A percentile compares a stretch with the other conserved stretches of the same genome.
These are phyloP conservation scores for Cordilura impudica DNA, from an alignment of 2,888 invertebrate genomes.

Conservation along the genomic window DNA sequence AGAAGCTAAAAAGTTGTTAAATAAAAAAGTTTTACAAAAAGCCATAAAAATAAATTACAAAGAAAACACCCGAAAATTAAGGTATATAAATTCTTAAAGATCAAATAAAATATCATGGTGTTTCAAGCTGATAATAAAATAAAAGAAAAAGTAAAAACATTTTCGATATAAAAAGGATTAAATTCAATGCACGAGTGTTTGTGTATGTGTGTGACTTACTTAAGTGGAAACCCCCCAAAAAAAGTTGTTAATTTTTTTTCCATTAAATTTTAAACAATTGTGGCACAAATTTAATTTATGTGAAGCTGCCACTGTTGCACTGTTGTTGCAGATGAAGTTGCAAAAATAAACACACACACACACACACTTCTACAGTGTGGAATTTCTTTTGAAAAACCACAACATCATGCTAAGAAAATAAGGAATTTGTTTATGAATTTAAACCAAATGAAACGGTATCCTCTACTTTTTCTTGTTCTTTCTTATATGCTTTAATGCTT, in stretches of 20 bases:
- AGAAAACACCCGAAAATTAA: slow-evolving; percentile 19
- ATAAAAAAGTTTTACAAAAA: not conserved
- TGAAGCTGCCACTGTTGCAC: slow-evolving; percentile 55
- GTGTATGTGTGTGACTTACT: slow-evolving; percentile 15
- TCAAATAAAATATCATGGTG: slow-evolving; percentile 56
- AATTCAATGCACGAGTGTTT: not conserved
- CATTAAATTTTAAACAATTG: slow-evolving; percentile 59
- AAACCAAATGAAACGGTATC: slow-evolving; percentile 49
- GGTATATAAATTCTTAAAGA: slow-evolving; percentile 19
- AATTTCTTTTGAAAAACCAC: slow-evolving; percentile 57
- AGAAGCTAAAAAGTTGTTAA: not conserved
- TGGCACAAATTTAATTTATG: slow-evolving; percentile 60
- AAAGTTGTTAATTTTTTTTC: slow-evolving; percentile 54
- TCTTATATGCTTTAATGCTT: not conserved
- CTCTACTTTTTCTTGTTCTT: slow-evolving; percentile 20
- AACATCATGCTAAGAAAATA: slow-evolving; percentile 45
- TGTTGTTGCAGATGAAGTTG: slow-evolving; percentile 53
- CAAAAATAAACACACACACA: slow-evolving; percentile 14
- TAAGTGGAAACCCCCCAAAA: slow-evolving; percentile 31
- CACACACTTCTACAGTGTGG: slow-evolving; percentile 26
- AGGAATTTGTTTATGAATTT: slow-evolving; percentile 51
- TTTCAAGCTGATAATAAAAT: slow-evolving; percentile 11
- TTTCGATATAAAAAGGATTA: slow-evolving; percentile 3
- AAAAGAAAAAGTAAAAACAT: not conserved
- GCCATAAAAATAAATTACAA: slow-evolving; percentile 51